These are phyloP conservation scores for Conus betulinus DNA, from an alignment of 1,140 invertebrate species.

Conservation along the genomic window DNA sequence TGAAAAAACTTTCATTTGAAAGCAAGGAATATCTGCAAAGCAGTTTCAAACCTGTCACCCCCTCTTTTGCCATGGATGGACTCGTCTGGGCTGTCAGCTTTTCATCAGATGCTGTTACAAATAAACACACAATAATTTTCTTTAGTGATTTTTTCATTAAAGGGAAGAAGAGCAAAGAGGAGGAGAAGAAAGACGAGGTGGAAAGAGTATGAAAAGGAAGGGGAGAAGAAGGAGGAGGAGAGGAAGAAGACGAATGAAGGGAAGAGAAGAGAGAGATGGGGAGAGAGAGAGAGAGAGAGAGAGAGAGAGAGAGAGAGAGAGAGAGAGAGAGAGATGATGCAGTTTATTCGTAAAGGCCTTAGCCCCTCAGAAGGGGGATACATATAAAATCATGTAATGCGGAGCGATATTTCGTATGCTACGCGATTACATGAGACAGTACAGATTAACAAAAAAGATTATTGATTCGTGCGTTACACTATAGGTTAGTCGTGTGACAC, in stretches of 20 bases:
- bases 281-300: neutral
- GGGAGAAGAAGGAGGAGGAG: neutral
- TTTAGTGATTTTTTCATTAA: neutral
- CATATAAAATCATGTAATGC: no score
- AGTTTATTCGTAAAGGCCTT: no score
- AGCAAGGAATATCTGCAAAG: neutral
- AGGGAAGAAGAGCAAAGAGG: neutral
- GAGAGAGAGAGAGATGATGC: neutral
- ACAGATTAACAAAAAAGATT: no score
- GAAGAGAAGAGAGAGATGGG: neutral
- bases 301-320: conserved; percentile 14
- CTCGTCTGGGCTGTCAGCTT: neutral
- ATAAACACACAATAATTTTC: neutral
- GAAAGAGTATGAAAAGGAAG: neutral
- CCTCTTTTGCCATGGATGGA: conserved; percentile 1
- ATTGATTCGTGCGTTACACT: no score
- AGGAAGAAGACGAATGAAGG: neutral
- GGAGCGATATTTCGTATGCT: no score
- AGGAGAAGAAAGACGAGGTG: neutral
- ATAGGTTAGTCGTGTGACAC: no score
- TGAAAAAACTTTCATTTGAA: neutral
- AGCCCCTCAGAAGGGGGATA: no score
- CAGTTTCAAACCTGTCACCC: neutral
- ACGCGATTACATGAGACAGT: no score
- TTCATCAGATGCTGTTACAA: neutral